Conservation (phyloP, 2,113 vertebrate species). For the Saguinus midas region DNA sequence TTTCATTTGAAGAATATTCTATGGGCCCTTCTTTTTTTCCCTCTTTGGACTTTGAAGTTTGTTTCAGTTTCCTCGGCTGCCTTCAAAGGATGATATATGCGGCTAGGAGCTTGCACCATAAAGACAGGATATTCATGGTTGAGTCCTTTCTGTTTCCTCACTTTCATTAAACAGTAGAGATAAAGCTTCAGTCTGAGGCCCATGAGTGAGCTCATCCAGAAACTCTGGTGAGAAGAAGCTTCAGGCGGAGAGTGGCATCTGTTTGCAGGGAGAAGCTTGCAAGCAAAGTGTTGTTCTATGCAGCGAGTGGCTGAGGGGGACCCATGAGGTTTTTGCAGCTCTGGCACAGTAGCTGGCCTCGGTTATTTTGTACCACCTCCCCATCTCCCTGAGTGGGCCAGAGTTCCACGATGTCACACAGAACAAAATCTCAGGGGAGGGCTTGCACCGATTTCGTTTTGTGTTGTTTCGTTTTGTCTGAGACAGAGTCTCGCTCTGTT, state of each 20-base stretch:
- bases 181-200: background rate
- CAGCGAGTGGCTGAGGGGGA: accelerated
- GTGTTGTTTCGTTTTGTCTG: too few relatives aligned
- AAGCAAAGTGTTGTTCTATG: too few relatives aligned
- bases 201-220: background rate
- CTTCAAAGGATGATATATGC: background rate
- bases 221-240: background rate
- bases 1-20: constrained; percentile 12
- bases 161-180: background rate
- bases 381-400: background rate
- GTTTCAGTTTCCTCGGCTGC: background rate
- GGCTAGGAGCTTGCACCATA: background rate
- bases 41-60: constrained; percentile 47
- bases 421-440: background rate
- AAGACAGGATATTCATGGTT: background rate
- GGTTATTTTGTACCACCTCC: background rate
- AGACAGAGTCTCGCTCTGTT: too few relatives aligned
- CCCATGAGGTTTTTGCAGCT: accelerated
- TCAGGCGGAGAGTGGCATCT: background rate
- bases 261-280: background rate
- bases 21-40: background rate
- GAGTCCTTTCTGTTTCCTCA: background rate
- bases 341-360: background rate
- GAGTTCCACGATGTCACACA: background rate
- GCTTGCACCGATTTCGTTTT: accelerated